Conservation (phyloP, 2,797 vertebrate genomes). For the Lepilemur septentrionalis region DNA sequence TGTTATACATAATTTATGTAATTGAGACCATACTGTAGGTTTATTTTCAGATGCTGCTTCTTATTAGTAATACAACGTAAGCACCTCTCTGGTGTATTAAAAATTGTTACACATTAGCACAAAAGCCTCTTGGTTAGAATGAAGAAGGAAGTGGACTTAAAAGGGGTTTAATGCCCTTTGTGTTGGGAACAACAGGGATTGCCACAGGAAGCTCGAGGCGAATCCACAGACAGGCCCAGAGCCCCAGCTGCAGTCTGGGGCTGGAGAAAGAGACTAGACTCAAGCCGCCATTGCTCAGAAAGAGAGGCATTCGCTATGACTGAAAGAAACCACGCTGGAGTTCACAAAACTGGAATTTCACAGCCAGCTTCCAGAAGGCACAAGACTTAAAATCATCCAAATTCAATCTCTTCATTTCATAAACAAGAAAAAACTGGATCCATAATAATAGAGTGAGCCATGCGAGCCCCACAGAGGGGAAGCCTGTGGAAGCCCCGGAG, state of each 20-base stretch:
- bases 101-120: neutral
- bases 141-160: neutral
- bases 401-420: neutral
- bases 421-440: neutral
- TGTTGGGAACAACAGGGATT: neutral
- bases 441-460: neutral
- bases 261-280: neutral
- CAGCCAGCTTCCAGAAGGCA: neutral
- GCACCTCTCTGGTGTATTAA: neutral
- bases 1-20: neutral
- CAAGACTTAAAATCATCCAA: neutral
- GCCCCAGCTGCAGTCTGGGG: neutral
- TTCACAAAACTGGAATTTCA: neutral
- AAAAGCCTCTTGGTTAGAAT: neutral
- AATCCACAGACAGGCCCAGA: neutral
- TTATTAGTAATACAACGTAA: neutral
- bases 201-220: neutral
- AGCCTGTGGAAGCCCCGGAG: neutral
- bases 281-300: neutral
- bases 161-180: neutral
- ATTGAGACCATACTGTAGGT: neutral
- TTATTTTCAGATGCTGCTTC: conserved; percentile 10
- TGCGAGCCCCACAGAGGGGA: neutral
- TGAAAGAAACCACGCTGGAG: neutral
- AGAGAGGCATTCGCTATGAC: neutral